phyloP scores from a whole-genome alignment of 1,140 invertebrate species.

The Pemphigus obesinymphae region DNA sequence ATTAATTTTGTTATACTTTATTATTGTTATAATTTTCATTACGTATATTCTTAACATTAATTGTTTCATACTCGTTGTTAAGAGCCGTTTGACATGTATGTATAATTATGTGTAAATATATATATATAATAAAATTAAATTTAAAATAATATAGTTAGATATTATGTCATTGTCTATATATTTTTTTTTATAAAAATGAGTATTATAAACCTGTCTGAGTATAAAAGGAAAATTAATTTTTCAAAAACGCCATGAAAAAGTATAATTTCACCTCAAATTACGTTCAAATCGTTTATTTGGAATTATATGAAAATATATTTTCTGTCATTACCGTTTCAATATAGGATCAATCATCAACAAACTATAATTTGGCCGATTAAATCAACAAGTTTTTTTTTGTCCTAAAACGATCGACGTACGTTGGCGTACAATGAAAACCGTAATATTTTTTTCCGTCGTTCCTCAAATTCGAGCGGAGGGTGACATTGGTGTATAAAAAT shows the following conservation, averaged over 20 bases:
- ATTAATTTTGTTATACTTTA: too few species aligned
- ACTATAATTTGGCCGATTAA: not conserved
- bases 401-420: not conserved
- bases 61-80: too few species aligned
- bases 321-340: not conserved
- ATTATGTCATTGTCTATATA: too few species aligned
- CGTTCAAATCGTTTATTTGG: not conserved
- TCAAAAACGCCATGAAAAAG: not conserved
- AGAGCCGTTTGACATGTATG: too few species aligned
- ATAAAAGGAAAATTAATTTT: not conserved
- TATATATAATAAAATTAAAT: too few species aligned
- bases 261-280: not conserved
- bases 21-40: too few species aligned
- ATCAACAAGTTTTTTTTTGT: conserved; percentile 9
- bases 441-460: conserved; percentile 5
- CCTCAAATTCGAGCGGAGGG: conserved; percentile 12
- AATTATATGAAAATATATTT: not conserved
- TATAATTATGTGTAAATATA: too few species aligned
- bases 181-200: too few species aligned
- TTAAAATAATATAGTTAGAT: too few species aligned
- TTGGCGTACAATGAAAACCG: not conserved
- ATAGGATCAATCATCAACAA: not conserved
- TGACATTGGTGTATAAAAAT: conserved; percentile 4
- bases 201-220: too few species aligned
- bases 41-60: too few species aligned